phyloP scores from a whole-genome alignment of 2,888 invertebrate species.

The Craniophora ligustri region DNA sequence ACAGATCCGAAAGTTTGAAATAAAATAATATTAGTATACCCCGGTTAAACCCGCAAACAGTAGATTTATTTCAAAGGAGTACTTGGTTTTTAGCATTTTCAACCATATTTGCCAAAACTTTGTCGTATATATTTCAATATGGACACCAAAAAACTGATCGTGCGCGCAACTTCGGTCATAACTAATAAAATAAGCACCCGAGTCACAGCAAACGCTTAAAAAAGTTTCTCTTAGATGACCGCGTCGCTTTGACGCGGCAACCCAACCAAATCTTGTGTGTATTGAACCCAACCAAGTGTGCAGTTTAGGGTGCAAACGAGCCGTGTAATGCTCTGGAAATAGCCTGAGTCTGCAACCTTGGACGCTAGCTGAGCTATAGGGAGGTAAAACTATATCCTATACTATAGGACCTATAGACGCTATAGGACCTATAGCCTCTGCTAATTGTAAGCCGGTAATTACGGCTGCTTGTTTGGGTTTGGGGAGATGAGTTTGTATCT shows the following conservation, averaged over 20 bases:
- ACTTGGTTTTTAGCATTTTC: too few species aligned
- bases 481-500: too few species aligned
- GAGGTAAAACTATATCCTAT: background rate
- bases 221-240: slow-evolving; percentile 22
- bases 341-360: slow-evolving; percentile 22
- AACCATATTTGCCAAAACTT: too few species aligned
- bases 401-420: too few species aligned
- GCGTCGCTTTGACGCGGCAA: slow-evolving; percentile 29
- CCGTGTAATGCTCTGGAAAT: slow-evolving; percentile 46
- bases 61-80: too few species aligned
- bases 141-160: background rate
- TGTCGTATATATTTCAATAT: background rate
- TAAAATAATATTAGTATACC: too few species aligned
- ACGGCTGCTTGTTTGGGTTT: too few species aligned
- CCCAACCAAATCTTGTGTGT: slow-evolving; percentile 24
- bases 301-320: slow-evolving; percentile 48
- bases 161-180: background rate
- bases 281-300: slow-evolving; percentile 37
- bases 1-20: too few species aligned
- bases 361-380: background rate
- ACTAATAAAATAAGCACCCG: slow-evolving; percentile 11
- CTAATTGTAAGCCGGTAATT: too few species aligned
- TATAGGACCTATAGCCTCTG: too few species aligned
- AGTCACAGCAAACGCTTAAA: slow-evolving; percentile 3
- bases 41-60: too few species aligned